A percentile compares a stretch with the other conserved stretches of the same genome.
Evolutionary conservation across 2,888 invertebrate species (phyloP).

Genomic region (Agapostemon virescens): DNA sequence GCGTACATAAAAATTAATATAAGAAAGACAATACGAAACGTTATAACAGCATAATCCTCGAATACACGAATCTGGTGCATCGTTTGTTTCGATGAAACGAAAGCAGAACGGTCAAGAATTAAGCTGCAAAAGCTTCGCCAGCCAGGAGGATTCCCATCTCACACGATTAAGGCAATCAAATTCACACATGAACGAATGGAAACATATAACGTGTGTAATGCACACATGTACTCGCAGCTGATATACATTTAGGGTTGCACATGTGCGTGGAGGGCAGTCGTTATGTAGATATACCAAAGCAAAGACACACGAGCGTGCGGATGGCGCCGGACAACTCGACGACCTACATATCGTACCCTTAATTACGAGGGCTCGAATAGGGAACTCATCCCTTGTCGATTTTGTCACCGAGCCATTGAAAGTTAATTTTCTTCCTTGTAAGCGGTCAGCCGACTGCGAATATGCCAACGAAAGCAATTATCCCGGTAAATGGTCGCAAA

Average conservation of each 20-base stretch:
- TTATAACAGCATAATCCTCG: too few relatives aligned
- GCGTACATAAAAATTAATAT: too few relatives aligned
- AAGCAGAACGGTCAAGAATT: background rate
- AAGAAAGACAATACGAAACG: too few relatives aligned
- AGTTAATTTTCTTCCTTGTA: conserved; percentile 43
- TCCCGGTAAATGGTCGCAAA: conserved; percentile 17
- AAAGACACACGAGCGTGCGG: conserved; percentile 17
- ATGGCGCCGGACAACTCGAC: conserved; percentile 42
- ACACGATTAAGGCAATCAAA: background rate
- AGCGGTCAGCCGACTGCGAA: conserved; percentile 23
- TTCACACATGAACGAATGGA: conserved; percentile 8
- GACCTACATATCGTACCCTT: conserved; percentile 54
- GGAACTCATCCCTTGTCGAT: conserved; percentile 34
- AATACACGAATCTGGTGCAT: too few relatives aligned
- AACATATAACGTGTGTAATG: background rate
- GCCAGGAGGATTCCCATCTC: background rate
- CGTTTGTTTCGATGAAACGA: too few relatives aligned
- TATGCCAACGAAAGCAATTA: conserved; percentile 34
- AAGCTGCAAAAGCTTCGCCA: background rate
- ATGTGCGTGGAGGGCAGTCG: conserved; percentile 3
- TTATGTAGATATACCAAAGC: conserved; percentile 10
- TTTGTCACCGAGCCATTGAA: conserved; percentile 43
- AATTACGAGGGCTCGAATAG: conserved; percentile 48
- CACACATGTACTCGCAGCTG: background rate
- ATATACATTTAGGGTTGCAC: background rate